Evolutionary conservation across 2,797 vertebrate genomes (phyloP).

Genomic region (Mormyrus hasselquistii): DNA sequence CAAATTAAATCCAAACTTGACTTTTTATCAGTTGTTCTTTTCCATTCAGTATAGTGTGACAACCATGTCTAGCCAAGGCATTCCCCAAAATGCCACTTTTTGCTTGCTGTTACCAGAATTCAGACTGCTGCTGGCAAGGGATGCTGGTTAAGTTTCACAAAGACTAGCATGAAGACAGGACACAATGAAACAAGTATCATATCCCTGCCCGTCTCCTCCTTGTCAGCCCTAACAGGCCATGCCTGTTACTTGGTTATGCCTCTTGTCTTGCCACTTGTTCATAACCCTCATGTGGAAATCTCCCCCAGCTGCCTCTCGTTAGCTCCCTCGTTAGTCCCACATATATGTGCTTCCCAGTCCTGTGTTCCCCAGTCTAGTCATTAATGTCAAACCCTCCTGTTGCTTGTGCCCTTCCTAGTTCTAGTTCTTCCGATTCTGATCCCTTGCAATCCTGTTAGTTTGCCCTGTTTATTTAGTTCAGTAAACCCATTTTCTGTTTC

Average conservation of each 20-base stretch:
- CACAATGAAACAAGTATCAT: background rate
- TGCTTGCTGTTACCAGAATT: background rate
- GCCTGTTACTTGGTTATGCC: background rate
- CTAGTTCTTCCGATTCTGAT: background rate
- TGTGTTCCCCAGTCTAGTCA: background rate
- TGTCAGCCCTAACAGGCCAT: background rate
- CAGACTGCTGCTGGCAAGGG: background rate
- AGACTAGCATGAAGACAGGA: background rate
- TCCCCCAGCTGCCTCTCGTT: background rate
- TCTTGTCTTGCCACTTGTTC: background rate
- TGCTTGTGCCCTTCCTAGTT: background rate
- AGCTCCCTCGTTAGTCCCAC: background rate
- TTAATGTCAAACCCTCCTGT: background rate
- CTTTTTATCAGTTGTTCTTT: constrained; percentile 24
- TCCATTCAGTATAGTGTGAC: background rate
- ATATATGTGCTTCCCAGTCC: background rate
- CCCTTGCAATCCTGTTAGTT: background rate
- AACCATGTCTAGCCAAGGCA: background rate
- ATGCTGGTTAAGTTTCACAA: background rate
- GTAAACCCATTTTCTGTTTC: background rate
- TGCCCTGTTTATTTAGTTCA: background rate
- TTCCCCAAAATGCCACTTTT: background rate
- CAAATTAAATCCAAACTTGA: constrained; percentile 27
- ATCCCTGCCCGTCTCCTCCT: background rate
- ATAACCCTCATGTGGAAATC: background rate